Evolutionary conservation across 2,113 vertebrate genomes (phyloP), one percentile per base, ranked within the genome.

Genomic region (Chinchilla lanigera): DNA sequence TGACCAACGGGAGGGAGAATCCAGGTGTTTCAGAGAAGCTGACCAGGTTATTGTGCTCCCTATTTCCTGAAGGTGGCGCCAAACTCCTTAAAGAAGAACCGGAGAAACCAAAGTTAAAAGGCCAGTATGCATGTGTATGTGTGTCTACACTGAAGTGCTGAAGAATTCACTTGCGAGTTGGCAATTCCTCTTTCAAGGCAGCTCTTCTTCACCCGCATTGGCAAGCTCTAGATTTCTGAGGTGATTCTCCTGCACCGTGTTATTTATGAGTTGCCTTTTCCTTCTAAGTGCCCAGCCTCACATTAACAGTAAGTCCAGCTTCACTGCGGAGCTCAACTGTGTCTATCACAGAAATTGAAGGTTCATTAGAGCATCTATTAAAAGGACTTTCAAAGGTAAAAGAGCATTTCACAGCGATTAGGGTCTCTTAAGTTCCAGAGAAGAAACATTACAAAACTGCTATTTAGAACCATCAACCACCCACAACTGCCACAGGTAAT

Each of bases 61-160:
- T 95, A 93, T 91, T 98, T 98, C 98, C 99, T 98, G 98, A 97
- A 99, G 99, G 98, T 98, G 98, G 99, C 99, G 87, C 98, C 99
- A 99, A 97, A 99, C 97, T 94, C 98, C 98, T 98, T 97, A 97
- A 87, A 97, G 98, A 98, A 86, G 94, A 86, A 75, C 44, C 63
- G 0, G 50, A 50, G 84, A 30, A 84, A 28, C 50, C 67, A 0
- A 63, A 60, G 94, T 52, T 19, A 3, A 56, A 82, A 78, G 47
- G 88, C 24, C 54, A 56, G 16, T n/a, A n/a, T n/a, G n/a, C n/a
- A n/a, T n/a, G n/a, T n/a, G n/a, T n/a, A n/a, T 87, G 89, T 56
- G 96, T 83, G 38, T 95, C 95, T 88, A 73, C 3, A 47, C 9
- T 1, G 86, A 35, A 61, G 96, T 0, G 19, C 90, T 69, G 0